Evolutionary conservation across 2,888 invertebrate species (phyloP), one percentile per base, ranked within the genome.

Genomic region (Lamproptera curius): DNA sequence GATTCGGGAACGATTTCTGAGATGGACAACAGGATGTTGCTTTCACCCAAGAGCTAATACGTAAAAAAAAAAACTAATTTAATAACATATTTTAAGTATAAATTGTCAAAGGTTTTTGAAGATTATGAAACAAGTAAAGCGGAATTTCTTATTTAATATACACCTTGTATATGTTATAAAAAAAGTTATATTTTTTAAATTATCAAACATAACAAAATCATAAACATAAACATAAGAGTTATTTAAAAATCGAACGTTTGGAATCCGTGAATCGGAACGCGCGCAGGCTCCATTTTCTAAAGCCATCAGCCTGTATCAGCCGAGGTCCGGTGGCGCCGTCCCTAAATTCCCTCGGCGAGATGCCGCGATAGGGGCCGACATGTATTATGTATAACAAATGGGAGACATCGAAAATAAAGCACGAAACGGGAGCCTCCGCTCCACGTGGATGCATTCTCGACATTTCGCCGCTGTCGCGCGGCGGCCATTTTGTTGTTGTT

Each of bases 311-410:
- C 83, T 83, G 77, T 86, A 81, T 62, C 50, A 46, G 46, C 52
- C 61, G 56, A 47, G 67, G 70, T 67, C 59, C 74, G 70, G 72
- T 86, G 85, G 85, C 86, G 86, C 83, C 83, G 84, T 70, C 77
- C 73, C 73, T 64, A 80, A 80, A 85, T 84, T 79, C 81, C 71
- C 79, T 73, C 70, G 75, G 59, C 67, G 80, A 80, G 85, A 86
- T 86, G 73, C 75, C 66, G 73, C 74, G 84, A 86, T 85, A 85
- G 73, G 77, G 69, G 59, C 73, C 71, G 68, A 78, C 79, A 85
- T 84, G 84, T 81, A 82, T 86, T 79, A 85, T 86, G 85, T 87
- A 87, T 87, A 83, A 87, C 86, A 86, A 85, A 87, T 87, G 85
- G 81, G 79, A 82, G 76, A 83, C 81, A 85, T 82, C 76, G 79